A percentile compares a stretch with the other conserved stretches of the same genome.
phyloP scores from a whole-genome alignment of 2,888 invertebrate species.

The Caenorhabditis imperialis region DNA sequence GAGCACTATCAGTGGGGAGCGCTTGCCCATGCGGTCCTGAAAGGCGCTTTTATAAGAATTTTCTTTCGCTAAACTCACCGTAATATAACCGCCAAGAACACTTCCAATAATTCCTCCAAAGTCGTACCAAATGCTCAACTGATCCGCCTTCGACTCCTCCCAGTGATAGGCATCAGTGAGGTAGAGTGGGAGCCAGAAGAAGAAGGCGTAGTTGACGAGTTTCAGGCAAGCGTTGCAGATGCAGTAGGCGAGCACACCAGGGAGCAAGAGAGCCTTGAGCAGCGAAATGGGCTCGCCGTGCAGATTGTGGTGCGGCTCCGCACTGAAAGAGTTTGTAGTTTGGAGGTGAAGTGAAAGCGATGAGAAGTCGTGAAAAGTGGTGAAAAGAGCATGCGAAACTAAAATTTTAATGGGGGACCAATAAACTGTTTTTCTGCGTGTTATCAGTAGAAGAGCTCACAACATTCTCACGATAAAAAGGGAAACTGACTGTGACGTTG shows the following conservation, averaged over 20 bases:
- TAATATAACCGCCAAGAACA: conserved; percentile 75
- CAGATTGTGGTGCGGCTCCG: conserved; percentile 35
- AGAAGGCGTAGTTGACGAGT: conserved; percentile 81
- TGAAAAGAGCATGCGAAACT: not conserved
- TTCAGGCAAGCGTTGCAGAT: conserved; percentile 81
- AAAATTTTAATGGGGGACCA: no score
- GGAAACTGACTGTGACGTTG: no score
- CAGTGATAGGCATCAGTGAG: conserved; percentile 76
- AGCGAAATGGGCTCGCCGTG: conserved; percentile 70
- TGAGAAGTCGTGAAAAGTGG: not conserved
- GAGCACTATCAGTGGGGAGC: conserved; percentile 72
- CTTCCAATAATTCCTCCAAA: conserved; percentile 80
- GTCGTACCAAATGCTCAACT: conserved; percentile 81
- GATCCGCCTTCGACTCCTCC: conserved; percentile 78
- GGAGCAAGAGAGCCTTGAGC: conserved; percentile 71
- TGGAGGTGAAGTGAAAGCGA: no score
- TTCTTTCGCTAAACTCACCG: conserved; percentile 55
- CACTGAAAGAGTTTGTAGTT: no score
- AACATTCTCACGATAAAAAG: no score
- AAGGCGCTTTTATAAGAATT: no score
- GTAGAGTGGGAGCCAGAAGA: conserved; percentile 81
- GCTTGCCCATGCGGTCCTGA: conserved; percentile 74
- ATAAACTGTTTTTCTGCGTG: no score
- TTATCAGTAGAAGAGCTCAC: no score
- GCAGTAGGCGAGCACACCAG: conserved; percentile 79